Evolutionary conservation across 2,888 invertebrate species (phyloP), one percentile per base, ranked within the genome.

Genomic region (Dicycla oo): DNA sequence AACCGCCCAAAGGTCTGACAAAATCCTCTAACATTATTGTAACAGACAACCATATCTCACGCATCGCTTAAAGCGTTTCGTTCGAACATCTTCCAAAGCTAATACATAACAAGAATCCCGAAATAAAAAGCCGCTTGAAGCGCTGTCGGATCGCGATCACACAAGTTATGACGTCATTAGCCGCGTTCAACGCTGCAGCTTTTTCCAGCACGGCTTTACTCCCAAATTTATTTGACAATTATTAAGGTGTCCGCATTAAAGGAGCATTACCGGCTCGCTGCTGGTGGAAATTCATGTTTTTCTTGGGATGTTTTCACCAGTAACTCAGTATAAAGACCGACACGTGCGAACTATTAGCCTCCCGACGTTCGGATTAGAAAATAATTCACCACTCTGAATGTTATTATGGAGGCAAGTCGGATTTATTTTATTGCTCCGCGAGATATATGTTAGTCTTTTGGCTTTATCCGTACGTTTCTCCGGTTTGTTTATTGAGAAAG

Each of bases 281-380:
- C 90, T 88, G 88, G 87, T 90, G 94, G 94, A 93, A 94, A 94
- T 92, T 93, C 94, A 93, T 95, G 95, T 96, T 95, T 95, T 96
- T 93, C 94, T 94, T 93, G 91, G 94, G 93, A 92, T 94, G 94
- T 93, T 94, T 94, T 92, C 93, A 88, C 87, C 88, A 89, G 90
- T 95, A 95, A 93, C 90, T 95, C 94, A 94, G 93, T 84, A 88
- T 91, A 90, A 91, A 92, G 89, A 90, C 92, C 91, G 91, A 92
- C 95, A 95, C 95, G 95, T 96, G 95, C 94, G 91, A 94, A 95
- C 95, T 96, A 95, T 95, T 95, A 95, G 95, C 95, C 93, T 92
- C 93, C 93, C 92, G 92, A 88, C 92, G 89, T 77, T 84, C 88
- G 94, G 95, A 96, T 96, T 95, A 95, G 95, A 96, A 95, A 95